These are phyloP conservation scores for Leptonema lineaticorne DNA, from an alignment of 1,140 invertebrate genomes.

Conservation along the genomic window DNA sequence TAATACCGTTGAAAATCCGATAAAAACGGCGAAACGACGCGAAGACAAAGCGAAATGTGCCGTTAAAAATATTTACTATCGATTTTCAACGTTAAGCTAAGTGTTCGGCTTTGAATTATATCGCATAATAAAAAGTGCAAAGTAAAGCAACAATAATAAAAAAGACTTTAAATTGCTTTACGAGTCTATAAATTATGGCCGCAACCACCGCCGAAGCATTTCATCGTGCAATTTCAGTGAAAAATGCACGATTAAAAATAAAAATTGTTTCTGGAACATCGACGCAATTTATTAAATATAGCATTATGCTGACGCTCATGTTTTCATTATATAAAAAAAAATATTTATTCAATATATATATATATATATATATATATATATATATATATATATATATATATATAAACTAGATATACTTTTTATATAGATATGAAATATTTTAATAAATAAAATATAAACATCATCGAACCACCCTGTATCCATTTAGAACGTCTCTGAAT, in stretches of 20 bases:
- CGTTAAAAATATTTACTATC: slow-evolving; percentile 11
- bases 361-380: no score
- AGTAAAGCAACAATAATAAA: neutral
- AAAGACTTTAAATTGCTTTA: neutral
- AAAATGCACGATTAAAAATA: neutral
- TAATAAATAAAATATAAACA: no score
- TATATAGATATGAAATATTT: no score
- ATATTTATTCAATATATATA: neutral
- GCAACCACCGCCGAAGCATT: neutral
- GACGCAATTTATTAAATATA: neutral
- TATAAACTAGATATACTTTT: no score
- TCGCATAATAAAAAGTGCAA: neutral
- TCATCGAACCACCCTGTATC: neutral
- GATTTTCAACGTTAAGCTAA: slow-evolving; percentile 8
- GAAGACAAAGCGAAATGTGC: neutral
- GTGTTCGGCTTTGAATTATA: slow-evolving; percentile 8
- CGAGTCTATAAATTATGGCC: neutral
- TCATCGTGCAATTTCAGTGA: neutral
- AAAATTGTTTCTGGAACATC: neutral
- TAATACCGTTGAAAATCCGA: no score
- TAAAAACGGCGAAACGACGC: neutral
- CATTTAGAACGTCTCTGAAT: neutral
- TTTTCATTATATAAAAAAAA: neutral
- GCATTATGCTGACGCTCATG: neutral
- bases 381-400: no score